These are phyloP conservation scores for Rissa tridactyla DNA, from an alignment of 2,113 vertebrate genomes.

Conservation along the genomic window DNA sequence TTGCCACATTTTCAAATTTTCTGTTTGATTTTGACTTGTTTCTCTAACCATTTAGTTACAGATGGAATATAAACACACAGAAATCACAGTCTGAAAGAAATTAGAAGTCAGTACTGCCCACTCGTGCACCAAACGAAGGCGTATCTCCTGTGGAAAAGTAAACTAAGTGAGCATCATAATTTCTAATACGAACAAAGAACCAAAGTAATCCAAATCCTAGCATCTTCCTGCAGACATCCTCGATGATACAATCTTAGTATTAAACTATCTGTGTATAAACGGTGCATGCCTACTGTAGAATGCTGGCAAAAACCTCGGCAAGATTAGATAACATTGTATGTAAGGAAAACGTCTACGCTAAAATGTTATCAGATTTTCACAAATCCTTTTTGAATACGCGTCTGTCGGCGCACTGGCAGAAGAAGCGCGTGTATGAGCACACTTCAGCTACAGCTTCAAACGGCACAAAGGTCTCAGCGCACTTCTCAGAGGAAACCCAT, in stretches of 20 bases:
- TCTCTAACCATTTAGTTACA: not conserved
- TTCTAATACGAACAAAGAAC: not conserved
- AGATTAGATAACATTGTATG: rapidly evolving
- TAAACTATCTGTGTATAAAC: not conserved
- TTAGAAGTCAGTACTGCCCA: not conserved
- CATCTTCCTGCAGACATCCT: not conserved
- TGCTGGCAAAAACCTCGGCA: not conserved
- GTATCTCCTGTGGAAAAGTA: not conserved
- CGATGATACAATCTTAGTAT: rapidly evolving
- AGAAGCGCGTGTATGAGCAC: not conserved
- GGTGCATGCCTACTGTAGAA: rapidly evolving
- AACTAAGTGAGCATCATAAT: not conserved
- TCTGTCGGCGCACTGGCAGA: not conserved
- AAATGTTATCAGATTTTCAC: not conserved
- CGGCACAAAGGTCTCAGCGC: rapidly evolving
- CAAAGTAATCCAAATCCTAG: not conserved
- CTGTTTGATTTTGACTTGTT: not conserved
- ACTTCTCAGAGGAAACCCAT: not conserved
- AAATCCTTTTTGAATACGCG: not conserved
- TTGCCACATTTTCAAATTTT: not conserved
- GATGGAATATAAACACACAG: not conserved
- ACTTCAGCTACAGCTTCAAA: not conserved
- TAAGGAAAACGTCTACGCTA: not conserved
- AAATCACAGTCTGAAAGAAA: not conserved
- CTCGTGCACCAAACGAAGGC: not conserved